phyloP scores from a whole-genome alignment of 2,888 invertebrate genomes.

The Ischnura elegans region DNA sequence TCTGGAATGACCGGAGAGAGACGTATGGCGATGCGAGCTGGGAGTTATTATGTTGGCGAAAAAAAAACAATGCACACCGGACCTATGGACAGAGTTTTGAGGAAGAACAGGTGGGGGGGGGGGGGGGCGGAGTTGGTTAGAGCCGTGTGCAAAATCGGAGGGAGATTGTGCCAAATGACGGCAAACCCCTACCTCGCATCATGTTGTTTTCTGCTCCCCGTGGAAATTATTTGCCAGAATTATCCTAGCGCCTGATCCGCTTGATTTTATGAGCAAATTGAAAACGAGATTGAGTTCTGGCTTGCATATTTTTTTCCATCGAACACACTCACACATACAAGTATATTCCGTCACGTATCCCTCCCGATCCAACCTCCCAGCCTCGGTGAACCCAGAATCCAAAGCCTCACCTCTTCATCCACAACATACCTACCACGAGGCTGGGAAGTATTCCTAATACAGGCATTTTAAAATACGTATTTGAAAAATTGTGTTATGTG shows the following conservation, averaged over 20 bases:
- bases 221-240: constrained; percentile 62
- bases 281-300: constrained; percentile 65
- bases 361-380: not conserved
- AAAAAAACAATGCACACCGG: not conserved
- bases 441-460: too few relatives aligned
- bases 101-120: not conserved
- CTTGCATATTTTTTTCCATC: constrained; percentile 4
- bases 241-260: constrained; percentile 63
- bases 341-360: not conserved
- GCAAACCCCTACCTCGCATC: constrained; percentile 12
- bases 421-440: too few relatives aligned
- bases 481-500: too few relatives aligned
- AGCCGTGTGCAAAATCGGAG: constrained; percentile 56
- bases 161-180: constrained; percentile 58
- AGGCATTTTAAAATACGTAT: too few relatives aligned
- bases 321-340: not conserved
- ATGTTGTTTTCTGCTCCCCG: constrained; percentile 54
- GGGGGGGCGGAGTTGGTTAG: not conserved
- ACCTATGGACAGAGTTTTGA: not conserved
- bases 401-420: too few relatives aligned
- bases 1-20: not conserved
- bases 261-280: constrained; percentile 67
- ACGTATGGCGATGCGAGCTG: not conserved
- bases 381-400: too few relatives aligned
- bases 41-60: not conserved